Base-by-base conservation (phyloP, 2,113 vertebrate species). In the Phodopus roborovskii region DNA sequence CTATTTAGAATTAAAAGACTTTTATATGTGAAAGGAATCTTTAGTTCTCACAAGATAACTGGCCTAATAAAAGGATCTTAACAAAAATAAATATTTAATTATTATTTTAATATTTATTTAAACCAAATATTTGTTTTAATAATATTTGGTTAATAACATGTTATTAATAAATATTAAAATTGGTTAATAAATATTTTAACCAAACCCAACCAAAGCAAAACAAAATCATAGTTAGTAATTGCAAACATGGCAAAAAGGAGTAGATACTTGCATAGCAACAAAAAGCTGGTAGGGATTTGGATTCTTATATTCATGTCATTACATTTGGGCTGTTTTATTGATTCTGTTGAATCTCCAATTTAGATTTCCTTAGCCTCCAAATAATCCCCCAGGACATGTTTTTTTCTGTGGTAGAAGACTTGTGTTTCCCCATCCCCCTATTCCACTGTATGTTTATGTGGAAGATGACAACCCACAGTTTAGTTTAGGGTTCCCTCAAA, bases 21-120 rank as follows among this genome's bases (percentile, higher is more conserved):
- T 74, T 4, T 84, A 20, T 70, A 39, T 60, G 66, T 66, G 50
- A 28, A 73, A 20, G 20, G 0, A 13, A 53, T 53, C 92, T 91
- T 94, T 39, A 92, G 78, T 79, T 88, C 96, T 83, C 17, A 62
- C 24, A 71, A 66, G 24, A 45, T 83, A 74, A 83, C 28, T 81
- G 66, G 9, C 42, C 28, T 66, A 60, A 39, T 7, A 71, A 78
- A 92, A 48, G 36, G 68, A 12, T 36, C 26, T n/a, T 0, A 73
- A 5, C 24, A 83, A 53, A 53, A 33, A 45, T 45, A 45, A 45
- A 45, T 45, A 45, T 4, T 4, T 45, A 45, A 45, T 45, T 45
- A 4, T 45, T 45, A 45, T 45, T 45, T 45, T 45, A 45, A 45
- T 45, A 45, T 4, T 45, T 45, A 45, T 45, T n/a, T n/a, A n/a